A percentile compares a stretch with the other conserved stretches of the same genome.
These are phyloP conservation scores for Osmerus eperlanus DNA, from an alignment of 2,113 vertebrate species.

Conservation along the genomic window DNA sequence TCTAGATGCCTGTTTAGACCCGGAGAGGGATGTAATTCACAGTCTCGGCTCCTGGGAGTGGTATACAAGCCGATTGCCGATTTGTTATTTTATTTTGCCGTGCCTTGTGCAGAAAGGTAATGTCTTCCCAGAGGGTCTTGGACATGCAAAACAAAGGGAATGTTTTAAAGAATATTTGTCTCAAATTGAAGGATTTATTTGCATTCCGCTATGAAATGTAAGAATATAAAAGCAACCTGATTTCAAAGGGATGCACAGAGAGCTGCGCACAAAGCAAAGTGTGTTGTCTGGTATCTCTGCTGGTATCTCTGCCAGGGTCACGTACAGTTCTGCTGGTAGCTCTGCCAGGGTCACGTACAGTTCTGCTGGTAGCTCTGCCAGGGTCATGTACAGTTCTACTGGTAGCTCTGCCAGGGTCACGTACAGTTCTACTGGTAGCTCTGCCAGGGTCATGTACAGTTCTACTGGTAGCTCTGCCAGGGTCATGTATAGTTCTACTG, in stretches of 20 bases:
- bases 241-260: constrained; percentile 26
- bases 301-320: no score
- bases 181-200: constrained; percentile 52
- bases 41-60: constrained; percentile 85
- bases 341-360: no score
- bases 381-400: no score
- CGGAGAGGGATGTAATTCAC: constrained; percentile 78
- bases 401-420: no score
- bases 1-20: constrained; percentile 80
- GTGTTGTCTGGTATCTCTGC: no score
- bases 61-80: constrained; percentile 82
- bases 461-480: no score
- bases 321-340: no score
- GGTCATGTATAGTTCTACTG: constrained; percentile 32
- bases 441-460: no score
- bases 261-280: background rate
- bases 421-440: no score
- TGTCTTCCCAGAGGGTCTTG: constrained; percentile 85
- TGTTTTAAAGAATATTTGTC: constrained; percentile 43
- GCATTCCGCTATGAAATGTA: constrained; percentile 40
- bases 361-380: no score
- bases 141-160: constrained; percentile 47
- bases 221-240: constrained; percentile 33
- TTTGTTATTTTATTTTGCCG: constrained; percentile 92
- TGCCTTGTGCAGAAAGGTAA: constrained; percentile 90